Conservation (phyloP, 2,888 invertebrate genomes). For the Philhelius pedissequus region DNA sequence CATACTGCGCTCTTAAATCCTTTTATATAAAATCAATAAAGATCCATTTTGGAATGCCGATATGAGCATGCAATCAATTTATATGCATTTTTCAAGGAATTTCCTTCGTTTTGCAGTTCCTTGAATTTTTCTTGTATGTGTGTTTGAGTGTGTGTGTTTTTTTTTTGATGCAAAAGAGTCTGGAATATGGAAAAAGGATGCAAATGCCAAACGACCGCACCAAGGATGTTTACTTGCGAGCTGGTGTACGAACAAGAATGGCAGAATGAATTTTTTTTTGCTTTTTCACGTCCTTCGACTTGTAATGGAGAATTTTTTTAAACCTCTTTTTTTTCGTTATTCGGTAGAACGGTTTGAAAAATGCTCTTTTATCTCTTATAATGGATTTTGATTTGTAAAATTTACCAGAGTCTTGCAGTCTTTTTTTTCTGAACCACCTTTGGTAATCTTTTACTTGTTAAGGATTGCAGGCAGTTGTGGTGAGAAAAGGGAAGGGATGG, state of each 20-base stretch:
- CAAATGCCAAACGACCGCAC: constrained; percentile 54
- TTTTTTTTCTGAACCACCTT: constrained; percentile 13
- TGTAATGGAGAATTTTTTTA: constrained; percentile 1
- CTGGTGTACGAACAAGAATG: constrained; percentile 21
- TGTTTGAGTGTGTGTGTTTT: neutral
- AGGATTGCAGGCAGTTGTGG: neutral
- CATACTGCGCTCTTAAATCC: constrained; percentile 42
- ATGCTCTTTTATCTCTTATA: constrained; percentile 61
- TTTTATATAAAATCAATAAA: constrained; percentile 66
- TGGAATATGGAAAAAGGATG: constrained; percentile 27
- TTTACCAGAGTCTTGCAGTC: constrained; percentile 54
- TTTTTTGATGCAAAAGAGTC: neutral
- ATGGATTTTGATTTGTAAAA: constrained; percentile 68
- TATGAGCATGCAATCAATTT: constrained; percentile 68
- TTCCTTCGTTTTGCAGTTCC: constrained; percentile 2
- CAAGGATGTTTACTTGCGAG: constrained; percentile 12
- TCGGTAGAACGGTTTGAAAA: constrained; percentile 53
- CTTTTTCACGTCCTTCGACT: constrained; percentile 7
- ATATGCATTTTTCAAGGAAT: constrained; percentile 59
- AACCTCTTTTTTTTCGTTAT: constrained; percentile 22
- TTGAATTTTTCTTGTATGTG: neutral
- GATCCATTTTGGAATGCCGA: constrained; percentile 66
- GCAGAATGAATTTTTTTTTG: constrained; percentile 14
- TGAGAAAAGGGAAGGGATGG: too few relatives aligned
- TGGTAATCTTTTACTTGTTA: constrained; percentile 4